Conservation (phyloP, 1,140 invertebrate genomes). For the Batillaria attramentaria region DNA sequence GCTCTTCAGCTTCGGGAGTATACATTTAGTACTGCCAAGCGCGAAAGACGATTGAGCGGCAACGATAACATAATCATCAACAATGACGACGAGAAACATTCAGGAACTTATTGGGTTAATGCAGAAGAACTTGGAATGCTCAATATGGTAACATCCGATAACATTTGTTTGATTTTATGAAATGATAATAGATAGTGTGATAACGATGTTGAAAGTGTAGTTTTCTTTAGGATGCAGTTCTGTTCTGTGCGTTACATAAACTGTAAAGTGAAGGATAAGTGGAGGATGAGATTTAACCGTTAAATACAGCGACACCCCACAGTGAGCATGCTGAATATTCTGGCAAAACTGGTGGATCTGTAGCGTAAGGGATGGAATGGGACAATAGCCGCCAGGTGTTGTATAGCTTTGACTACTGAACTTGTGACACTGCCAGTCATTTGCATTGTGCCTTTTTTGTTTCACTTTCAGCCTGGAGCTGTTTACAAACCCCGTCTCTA, state of each 20-base stretch:
- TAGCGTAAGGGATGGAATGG: too few relatives aligned
- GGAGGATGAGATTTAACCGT: too few relatives aligned
- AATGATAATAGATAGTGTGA: not conserved
- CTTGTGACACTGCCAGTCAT: not conserved
- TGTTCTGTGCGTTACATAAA: too few relatives aligned
- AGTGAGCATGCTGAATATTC: too few relatives aligned
- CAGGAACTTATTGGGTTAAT: conserved; percentile 51
- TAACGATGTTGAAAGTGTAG: not conserved
- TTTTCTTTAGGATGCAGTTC: not conserved
- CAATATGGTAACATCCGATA: conserved; percentile 53
- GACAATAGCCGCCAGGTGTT: too few relatives aligned
- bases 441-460: not conserved
- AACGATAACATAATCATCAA: not conserved
- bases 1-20: not conserved
- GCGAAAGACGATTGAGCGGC: conserved; percentile 28
- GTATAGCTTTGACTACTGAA: too few relatives aligned
- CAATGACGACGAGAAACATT: too few relatives aligned
- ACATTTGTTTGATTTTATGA: not conserved
- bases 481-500: conserved; percentile 54
- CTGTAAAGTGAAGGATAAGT: too few relatives aligned
- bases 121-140: conserved; percentile 59
- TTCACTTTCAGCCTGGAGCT: conserved; percentile 51
- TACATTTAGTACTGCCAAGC: conserved; percentile 4
- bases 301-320: too few relatives aligned
- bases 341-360: too few relatives aligned